These are phyloP conservation scores for Drosophila persimilis DNA, from an alignment of 1,140 invertebrate species.

Conservation along the genomic window DNA sequence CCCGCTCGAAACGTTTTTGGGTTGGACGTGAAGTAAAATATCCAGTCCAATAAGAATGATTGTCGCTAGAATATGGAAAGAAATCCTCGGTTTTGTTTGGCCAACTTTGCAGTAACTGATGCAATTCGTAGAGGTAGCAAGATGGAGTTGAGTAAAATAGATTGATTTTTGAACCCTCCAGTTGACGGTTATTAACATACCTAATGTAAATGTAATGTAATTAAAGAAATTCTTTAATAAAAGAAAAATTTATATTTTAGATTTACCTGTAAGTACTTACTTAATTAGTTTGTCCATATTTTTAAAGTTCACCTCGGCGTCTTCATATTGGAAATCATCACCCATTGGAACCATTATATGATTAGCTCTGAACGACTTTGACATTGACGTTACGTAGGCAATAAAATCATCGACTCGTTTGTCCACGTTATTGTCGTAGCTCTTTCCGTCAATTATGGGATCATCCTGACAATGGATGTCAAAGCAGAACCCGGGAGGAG, in stretches of 20 bases:
- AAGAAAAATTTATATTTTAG: not conserved
- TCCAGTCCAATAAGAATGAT: constrained; percentile 95
- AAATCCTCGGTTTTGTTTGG: constrained; percentile 92
- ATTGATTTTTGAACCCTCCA: constrained; percentile 85
- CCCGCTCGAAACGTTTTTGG: constrained; percentile 90
- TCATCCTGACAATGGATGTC: constrained; percentile 92
- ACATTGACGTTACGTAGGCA: constrained; percentile 84
- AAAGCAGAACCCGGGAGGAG: constrained; percentile 95
- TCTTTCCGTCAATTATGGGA: constrained; percentile 90
- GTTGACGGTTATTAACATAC: constrained; percentile 86
- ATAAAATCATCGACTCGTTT: constrained; percentile 86
- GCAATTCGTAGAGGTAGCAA: constrained; percentile 94
- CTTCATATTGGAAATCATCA: constrained; percentile 95
- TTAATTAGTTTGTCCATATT: constrained; percentile 95
- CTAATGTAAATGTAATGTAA: constrained; percentile 52
- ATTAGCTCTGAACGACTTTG: constrained; percentile 85
- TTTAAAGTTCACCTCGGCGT: constrained; percentile 92
- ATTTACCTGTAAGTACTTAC: constrained; percentile 83
- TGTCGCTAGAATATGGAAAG: constrained; percentile 94
- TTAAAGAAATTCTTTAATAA: not conserved
- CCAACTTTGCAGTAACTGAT: constrained; percentile 87
- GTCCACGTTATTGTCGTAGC: constrained; percentile 89
- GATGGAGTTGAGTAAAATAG: constrained; percentile 88
- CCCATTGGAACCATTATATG: constrained; percentile 97
- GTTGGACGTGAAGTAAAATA: constrained; percentile 96